These are phyloP conservation scores for Amphipoea lucens DNA, from an alignment of 2,888 invertebrate genomes.

Conservation along the genomic window DNA sequence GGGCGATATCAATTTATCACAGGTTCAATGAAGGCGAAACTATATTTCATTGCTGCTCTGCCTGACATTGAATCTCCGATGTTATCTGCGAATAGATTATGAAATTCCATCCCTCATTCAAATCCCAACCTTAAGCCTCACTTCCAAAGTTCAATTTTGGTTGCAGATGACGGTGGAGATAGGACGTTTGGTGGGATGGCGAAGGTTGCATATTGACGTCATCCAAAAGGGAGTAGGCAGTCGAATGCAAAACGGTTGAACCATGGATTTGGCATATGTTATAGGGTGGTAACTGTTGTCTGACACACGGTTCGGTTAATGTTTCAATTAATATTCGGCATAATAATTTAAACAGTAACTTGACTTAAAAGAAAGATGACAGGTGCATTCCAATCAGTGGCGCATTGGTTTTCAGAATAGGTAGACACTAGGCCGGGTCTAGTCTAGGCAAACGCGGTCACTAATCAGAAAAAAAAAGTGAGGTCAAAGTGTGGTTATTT, in stretches of 20 bases:
- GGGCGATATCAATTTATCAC: constrained; percentile 88
- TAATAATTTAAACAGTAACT: background rate
- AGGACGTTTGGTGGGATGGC: constrained; percentile 65
- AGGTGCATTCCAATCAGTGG: background rate
- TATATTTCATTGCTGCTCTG: constrained; percentile 87
- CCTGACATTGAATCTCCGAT: constrained; percentile 82
- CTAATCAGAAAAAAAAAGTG: no score
- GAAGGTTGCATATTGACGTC: constrained; percentile 88
- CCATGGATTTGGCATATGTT: constrained; percentile 91
- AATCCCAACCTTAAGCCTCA: constrained; percentile 38
- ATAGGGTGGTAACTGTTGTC: constrained; percentile 85
- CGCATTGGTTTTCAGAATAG: no score
- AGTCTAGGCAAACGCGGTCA: no score
- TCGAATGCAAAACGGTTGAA: constrained; percentile 89
- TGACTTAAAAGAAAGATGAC: no score
- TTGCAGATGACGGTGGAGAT: constrained; percentile 46
- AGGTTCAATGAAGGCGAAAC: constrained; percentile 89
- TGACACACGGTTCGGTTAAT: constrained; percentile 72
- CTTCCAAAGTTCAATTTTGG: constrained; percentile 26
- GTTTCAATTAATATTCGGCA: background rate
- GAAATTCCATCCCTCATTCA: constrained; percentile 34
- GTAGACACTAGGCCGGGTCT: no score
- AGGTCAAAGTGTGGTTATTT: no score
- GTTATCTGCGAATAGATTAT: constrained; percentile 73
- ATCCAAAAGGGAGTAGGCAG: constrained; percentile 87